Conservation (phyloP, 1,140 invertebrate species). For the Sarcophaga peregrina region DNA sequence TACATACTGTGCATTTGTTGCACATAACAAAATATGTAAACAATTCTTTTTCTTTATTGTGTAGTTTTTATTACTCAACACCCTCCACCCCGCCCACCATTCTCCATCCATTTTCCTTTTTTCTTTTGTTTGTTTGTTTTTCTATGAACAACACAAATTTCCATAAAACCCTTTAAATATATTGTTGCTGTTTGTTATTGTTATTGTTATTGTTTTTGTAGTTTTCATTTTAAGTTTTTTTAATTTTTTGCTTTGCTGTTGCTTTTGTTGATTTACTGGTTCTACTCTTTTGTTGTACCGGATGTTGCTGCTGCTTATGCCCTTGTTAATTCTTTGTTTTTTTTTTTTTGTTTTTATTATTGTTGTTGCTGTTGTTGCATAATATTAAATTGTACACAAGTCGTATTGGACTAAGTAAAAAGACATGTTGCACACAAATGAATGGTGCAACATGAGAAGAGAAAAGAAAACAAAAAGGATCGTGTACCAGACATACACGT, state of each 20-base stretch:
- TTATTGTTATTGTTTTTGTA: neutral
- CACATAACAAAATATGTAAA: slow-evolving; percentile 11
- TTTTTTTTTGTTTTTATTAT: neutral
- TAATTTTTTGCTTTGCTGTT: neutral
- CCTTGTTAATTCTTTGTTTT: slow-evolving; percentile 8
- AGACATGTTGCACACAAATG: neutral
- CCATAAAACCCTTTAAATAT: slow-evolving; percentile 5
- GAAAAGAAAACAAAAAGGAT: too few relatives aligned
- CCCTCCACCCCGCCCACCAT: too few relatives aligned
- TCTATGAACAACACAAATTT: neutral
- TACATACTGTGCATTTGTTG: neutral
- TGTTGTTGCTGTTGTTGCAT: neutral
- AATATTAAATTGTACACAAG: slow-evolving; percentile 10
- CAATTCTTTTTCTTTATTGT: neutral
- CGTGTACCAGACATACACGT: too few relatives aligned
- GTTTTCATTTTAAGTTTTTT: too few relatives aligned
- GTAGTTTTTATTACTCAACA: too few relatives aligned
- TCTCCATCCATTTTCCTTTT: too few relatives aligned
- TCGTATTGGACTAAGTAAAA: neutral
- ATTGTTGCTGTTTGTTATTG: neutral
- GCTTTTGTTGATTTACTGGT: slow-evolving; percentile 4
- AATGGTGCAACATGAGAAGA: neutral
- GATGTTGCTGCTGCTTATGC: slow-evolving; percentile 20
- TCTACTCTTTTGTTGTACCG: slow-evolving; percentile 3
- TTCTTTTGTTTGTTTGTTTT: neutral